Evolutionary conservation across 2,113 vertebrate genomes (phyloP), one percentile per base, ranked within the genome.

Genomic region (Thymallus thymallus): DNA sequence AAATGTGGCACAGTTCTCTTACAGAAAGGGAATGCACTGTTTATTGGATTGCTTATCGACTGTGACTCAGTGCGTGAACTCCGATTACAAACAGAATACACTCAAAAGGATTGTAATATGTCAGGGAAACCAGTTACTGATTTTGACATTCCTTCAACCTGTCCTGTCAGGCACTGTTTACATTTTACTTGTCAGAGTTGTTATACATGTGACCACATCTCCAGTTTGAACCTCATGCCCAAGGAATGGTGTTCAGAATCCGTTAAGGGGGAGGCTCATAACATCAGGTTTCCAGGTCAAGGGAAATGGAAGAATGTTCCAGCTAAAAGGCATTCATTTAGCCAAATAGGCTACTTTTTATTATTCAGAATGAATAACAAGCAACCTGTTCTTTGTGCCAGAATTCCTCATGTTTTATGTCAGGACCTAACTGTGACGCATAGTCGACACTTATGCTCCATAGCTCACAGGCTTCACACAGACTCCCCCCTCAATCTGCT

Each of bases 21-120:
- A n/a, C 68, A 69, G 68, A 69, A 69, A 23, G 68, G 29, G 45
- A 51, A 26, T 55, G 23, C 24, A 30, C 46, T 69, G 45, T 69
- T 18, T 51, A 55, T 69, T 73, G 72, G 24, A 32, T 20, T 62
- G 72, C 62, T 48, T 73, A 46, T 73, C 35, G 23, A 32, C 62
- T 41, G n/a, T 26, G 29, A 72, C 55, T 23, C 16, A 9, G 56
- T 72, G 56, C 13, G 29, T 72, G 70, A 12, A 61, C 23, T 72
- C n/a, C 62, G 30, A 30, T 45, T 62, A 60, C 29, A 71, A 55
- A 58, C 51, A 45, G n/a, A 61, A 7, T 72, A 22, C 56, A 6
- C 32, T 30, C 29, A 24, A 24, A 23, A 4, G 51, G 51, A 30
- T 24, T 72, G 58, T 61, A 30, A 62, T 41, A 24, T 56, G 30